phyloP scores from a whole-genome alignment of 2,888 invertebrate genomes.

The Micoletzkya japonica region DNA sequence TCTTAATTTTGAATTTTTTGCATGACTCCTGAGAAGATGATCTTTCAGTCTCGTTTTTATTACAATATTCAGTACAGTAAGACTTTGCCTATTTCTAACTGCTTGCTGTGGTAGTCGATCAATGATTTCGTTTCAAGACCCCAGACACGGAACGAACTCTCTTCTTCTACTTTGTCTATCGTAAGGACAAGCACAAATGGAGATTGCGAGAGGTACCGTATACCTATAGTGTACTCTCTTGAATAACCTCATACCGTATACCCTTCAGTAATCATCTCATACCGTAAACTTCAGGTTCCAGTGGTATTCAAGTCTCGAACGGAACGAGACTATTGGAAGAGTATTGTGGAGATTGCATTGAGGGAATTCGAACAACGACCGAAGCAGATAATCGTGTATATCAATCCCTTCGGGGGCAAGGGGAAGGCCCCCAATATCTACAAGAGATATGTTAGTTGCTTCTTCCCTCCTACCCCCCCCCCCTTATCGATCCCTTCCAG shows the following conservation, averaged over 20 bases:
- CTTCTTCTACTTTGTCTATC: conserved; percentile 59
- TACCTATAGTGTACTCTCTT: background rate
- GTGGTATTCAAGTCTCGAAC: conserved; percentile 40
- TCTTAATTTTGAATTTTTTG: no score
- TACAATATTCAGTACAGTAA: background rate
- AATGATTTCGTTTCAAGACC: conserved; percentile 1
- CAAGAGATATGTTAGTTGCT: conserved; percentile 72
- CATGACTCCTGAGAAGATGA: background rate
- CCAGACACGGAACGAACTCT: conserved; percentile 35
- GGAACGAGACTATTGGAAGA: conserved; percentile 48
- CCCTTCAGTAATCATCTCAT: background rate
- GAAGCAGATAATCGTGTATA: conserved; percentile 76
- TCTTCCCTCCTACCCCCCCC: background rate
- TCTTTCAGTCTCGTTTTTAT: background rate
- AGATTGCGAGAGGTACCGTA: conserved; percentile 44
- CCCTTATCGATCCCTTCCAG: conserved; percentile 34
- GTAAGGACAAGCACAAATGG: conserved; percentile 58
- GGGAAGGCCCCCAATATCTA: conserved; percentile 76
- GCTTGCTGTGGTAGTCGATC: background rate
- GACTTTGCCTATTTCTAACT: no score
- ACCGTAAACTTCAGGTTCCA: conserved; percentile 34
- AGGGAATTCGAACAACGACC: conserved; percentile 69
- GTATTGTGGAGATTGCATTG: conserved; percentile 39
- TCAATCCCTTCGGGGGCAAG: conserved; percentile 84
- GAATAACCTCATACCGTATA: background rate